Conservation (phyloP, 2,113 vertebrate species). For the Mirounga angustirostris region DNA sequence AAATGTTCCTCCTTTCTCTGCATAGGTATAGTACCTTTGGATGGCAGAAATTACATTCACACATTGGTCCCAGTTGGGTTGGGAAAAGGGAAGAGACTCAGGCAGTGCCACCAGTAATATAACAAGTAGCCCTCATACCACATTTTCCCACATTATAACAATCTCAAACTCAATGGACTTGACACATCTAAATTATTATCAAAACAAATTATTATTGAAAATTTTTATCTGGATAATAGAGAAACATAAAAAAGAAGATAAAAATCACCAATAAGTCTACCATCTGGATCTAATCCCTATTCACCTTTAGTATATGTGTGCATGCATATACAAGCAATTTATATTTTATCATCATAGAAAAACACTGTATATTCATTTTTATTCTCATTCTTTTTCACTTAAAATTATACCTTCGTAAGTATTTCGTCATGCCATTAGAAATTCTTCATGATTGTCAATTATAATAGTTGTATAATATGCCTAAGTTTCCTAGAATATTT, state of each 20-base stretch:
- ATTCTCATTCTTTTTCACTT: constrained; percentile 11
- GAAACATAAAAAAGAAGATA: background rate
- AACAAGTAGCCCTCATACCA: background rate
- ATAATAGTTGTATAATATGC: background rate
- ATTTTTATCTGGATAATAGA: background rate
- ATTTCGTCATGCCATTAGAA: background rate
- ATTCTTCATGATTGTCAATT: background rate
- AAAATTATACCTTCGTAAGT: background rate
- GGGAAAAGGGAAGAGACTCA: background rate
- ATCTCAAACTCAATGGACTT: background rate
- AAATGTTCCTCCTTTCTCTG: background rate
- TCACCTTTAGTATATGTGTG: background rate
- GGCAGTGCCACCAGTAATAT: background rate
- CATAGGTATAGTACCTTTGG: background rate
- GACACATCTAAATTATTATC: background rate
- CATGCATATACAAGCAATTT: background rate
- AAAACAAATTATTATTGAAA: background rate
- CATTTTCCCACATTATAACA: background rate
- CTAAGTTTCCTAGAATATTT: background rate
- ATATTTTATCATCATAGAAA: background rate
- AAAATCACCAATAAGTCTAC: background rate
- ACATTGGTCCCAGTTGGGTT: background rate
- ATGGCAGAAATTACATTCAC: background rate
- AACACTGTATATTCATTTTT: background rate
- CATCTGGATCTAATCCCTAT: background rate